Base-by-base conservation (phyloP, 2,797 vertebrate genomes). In the Macropus fuliginosus region DNA sequence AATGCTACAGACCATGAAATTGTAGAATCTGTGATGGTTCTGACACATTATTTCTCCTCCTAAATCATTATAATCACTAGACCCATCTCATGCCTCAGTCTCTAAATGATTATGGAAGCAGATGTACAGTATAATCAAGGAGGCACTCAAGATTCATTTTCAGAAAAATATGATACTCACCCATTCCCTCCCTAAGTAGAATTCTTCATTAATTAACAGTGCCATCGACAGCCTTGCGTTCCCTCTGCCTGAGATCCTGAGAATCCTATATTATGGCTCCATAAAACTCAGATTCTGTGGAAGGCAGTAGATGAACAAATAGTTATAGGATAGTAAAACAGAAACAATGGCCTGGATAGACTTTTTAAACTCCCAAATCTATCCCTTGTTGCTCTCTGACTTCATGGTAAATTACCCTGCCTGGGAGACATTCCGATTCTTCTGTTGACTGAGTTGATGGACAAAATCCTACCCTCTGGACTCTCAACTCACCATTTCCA, bases 101-200 rank as follows among this genome's bases (percentile, higher is more conserved):
- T 98, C 97, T 98, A 98, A 98, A 97, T 97, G 97, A 97, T 98
- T 98, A 98, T 98, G 97, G 97, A 95, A 96, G 96, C 97, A 97
- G 98, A 97, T 97, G 96, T 97, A 97, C 92, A 21, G 96, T 92
- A 97, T 97, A 98, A 98, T 98, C 98, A 98, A 98, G 98, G 97
- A 98, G 97, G 97, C 97, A 98, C 97, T 98, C 98, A 98, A 98
- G 97, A 98, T 97, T 98, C 97, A 98, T 98, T 97, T 98, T 97
- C 97, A 98, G 97, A 96, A 98, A 97, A 98, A 96, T 97, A 98
- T 91, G 97, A 98, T 95, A 91, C 97, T 97, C 96, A 90, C 74
- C 57, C 59, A 55, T 90, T 92, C 92, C 96, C 96, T 97, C 97
- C 92, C 96, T 97, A 97, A 98, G 97, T 97, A 98, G 97, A 98